These are phyloP conservation scores for Synodontis membranacea DNA, from an alignment of 2,113 vertebrate species.

Conservation along the genomic window DNA sequence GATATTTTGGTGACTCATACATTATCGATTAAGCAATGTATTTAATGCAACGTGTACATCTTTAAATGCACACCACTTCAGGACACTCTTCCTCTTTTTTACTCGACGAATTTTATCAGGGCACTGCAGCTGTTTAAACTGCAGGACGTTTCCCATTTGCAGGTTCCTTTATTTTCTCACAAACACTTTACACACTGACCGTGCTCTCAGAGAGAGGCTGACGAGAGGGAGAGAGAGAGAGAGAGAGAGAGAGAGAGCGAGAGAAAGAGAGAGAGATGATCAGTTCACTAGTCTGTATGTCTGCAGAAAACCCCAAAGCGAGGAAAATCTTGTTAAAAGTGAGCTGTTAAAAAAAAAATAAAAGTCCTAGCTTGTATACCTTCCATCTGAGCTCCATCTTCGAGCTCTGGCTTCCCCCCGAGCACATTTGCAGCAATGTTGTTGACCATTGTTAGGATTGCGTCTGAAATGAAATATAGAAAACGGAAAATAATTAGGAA, in stretches of 20 bases:
- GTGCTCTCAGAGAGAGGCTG: neutral
- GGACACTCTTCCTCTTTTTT: too few relatives aligned
- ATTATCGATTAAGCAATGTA: too few relatives aligned
- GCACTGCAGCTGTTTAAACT: neutral
- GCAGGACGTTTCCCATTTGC: constrained; percentile 12
- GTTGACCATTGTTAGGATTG: constrained; percentile 97
- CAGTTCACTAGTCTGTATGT: neutral
- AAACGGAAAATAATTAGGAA: constrained; percentile 16
- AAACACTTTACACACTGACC: constrained; percentile 31
- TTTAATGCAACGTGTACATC: neutral
- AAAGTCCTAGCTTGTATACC: constrained; percentile 68
- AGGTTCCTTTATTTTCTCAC: neutral
- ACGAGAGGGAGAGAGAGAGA: constrained; percentile 6
- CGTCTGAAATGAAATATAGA: constrained; percentile 76
- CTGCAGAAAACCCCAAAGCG: neutral
- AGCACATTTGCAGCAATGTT: constrained; percentile 99
- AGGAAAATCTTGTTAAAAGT: neutral
- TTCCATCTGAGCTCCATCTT: constrained; percentile 75
- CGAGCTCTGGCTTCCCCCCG: constrained; percentile 82
- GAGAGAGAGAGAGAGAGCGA: neutral
- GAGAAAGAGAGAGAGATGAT: neutral
- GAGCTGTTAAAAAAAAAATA: neutral
- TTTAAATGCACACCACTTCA: neutral
- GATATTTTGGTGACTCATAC: too few relatives aligned
- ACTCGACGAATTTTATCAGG: neutral